Conservation (phyloP, 2,113 vertebrate species). For the Hucho hucho region DNA sequence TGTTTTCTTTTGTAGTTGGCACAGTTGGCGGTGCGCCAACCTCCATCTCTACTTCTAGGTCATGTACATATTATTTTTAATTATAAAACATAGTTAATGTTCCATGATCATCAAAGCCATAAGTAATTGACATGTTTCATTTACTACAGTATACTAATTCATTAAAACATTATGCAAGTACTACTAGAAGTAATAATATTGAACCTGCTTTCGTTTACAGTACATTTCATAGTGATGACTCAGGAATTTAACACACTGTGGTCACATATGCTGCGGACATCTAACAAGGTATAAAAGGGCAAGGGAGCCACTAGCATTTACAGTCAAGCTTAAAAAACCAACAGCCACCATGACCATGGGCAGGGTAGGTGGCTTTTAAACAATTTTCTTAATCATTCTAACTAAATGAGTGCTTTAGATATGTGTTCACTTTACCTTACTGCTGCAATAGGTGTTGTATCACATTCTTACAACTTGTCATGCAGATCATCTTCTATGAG, state of each 20-base stretch:
- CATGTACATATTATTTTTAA: background rate
- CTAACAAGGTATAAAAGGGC: constrained; percentile 8
- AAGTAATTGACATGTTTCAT: background rate
- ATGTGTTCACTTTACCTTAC: too few species aligned
- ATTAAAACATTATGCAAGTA: background rate
- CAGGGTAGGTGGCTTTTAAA: constrained; percentile 30
- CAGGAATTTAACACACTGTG: constrained; percentile 7
- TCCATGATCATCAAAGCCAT: too few species aligned
- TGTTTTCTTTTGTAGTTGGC: too few species aligned
- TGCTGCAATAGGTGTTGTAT: background rate
- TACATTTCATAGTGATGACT: constrained; percentile 6
- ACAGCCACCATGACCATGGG: constrained; percentile 19
- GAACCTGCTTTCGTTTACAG: background rate
- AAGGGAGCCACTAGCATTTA: background rate
- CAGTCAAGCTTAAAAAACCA: background rate
- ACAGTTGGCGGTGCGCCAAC: background rate
- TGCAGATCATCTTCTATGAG: constrained; percentile 32
- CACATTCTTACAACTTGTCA: background rate
- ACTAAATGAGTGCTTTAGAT: background rate
- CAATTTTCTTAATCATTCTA: too few species aligned
- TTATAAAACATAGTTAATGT: background rate
- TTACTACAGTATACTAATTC: background rate
- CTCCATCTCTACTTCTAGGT: background rate
- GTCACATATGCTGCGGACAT: background rate
- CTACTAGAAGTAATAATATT: background rate